Percentiles rank a stretch among this genome's conserved stretches.
Evolutionary conservation across 2,888 invertebrate species (phyloP).

Genomic region (Spodoptera picta): DNA sequence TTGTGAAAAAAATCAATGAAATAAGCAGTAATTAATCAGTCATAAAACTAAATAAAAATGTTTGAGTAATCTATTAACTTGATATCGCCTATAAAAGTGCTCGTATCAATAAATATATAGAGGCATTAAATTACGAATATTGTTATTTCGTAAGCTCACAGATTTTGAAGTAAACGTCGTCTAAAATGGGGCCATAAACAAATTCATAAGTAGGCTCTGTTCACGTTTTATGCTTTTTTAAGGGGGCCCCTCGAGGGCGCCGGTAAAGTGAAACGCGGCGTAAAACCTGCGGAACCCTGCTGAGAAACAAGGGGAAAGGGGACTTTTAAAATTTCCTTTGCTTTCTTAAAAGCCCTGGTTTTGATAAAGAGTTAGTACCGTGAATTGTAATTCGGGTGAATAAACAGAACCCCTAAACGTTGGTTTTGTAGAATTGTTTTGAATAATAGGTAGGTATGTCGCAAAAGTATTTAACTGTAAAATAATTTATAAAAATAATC

Average conservation of each 20-base stretch:
- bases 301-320: constrained; percentile 71
- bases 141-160: constrained; percentile 74
- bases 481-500: constrained; percentile 14
- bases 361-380: constrained; percentile 50
- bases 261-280: constrained; percentile 84
- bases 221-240: constrained; percentile 86
- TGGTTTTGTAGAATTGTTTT: constrained; percentile 12
- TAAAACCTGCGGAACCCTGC: constrained; percentile 80
- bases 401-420: too few relatives aligned
- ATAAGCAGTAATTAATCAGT: too few relatives aligned
- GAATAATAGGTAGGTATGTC: constrained; percentile 12
- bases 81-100: constrained; percentile 34
- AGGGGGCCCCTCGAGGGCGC: constrained; percentile 77
- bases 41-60: too few relatives aligned
- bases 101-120: constrained; percentile 71
- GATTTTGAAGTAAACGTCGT: constrained; percentile 69
- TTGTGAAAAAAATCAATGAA: too few relatives aligned
- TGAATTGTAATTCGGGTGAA: constrained; percentile 30
- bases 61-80: constrained; percentile 10
- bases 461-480: neutral
- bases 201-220: constrained; percentile 87
- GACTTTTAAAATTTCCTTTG: constrained; percentile 45
- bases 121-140: constrained; percentile 78
- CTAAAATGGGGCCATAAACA: constrained; percentile 85
- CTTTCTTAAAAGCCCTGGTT: constrained; percentile 41